Base-by-base conservation (phyloP, 2,888 invertebrate genomes). In the Calliphora vomitoria region DNA sequence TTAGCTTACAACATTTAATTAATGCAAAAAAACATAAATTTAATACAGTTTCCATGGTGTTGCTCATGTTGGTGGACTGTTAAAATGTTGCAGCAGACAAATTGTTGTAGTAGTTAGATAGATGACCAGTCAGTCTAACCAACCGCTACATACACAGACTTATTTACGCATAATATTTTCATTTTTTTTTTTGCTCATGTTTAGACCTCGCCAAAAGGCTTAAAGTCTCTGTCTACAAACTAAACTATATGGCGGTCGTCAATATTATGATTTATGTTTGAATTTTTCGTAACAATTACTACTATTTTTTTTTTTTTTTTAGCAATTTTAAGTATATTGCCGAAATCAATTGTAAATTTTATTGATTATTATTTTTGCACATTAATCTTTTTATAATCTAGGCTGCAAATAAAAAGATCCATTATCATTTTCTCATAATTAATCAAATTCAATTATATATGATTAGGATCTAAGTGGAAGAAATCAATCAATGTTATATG, bases 351-450 rank as follows among this genome's bases (percentile, higher is more conserved):
- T 8, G 50, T 38, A n/a, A 38, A n/a, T 82, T 74, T 50, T 62
- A 38, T 66, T 55, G 66, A 74, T 60, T 60, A n/a, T 47, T 76
- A 38, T 55, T 78, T 68, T 68, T 35, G 20, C 60, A 62, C 41
- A 85, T 85, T 68, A 62, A 75, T 85, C 74, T 80, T 75, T 35
- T 35, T 11, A 69, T 44, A 60, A 83, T 71, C 35, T 25, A 0
- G 15, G 8, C 15, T 62, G 41, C 20, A 44, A 8, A n/a, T 50
- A n/a, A 55, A 60, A 82, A 58, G 13, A 69, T 85, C 20, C 44
- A 41, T 68, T 68, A 80, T 75, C 60, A 69, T 80, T 44, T 53
- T 85, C 75, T 31, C 68, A 75, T 68, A 62, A 80, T 85, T 80
- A 69, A 75, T 80, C 74, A 80, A 41, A 53, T 60, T 74, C 31